Evolutionary conservation across 2,888 invertebrate genomes (phyloP), one percentile per base, ranked within the genome.

Genomic region (Trichopoda pennipes): DNA sequence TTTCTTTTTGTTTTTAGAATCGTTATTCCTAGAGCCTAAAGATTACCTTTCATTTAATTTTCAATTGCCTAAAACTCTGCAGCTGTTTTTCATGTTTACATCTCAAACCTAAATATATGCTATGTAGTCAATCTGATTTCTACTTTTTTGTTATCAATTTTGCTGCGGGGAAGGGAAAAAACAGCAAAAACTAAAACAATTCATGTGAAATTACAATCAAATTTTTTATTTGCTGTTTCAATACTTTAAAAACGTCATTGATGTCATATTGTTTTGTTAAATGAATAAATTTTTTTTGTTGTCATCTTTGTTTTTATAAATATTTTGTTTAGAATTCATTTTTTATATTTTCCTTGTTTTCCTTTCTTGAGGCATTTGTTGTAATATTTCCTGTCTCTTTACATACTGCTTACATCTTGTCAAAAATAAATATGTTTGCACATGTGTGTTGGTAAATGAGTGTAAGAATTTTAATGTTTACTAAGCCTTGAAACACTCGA

Each of bases 121-220:
- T 51, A 23, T 35, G 70, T 78, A 53, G 69, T 70, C 70, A 63
- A 64, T 49, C n/a, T 7, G n/a, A 9, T 47, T 47, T 38, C 3
- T 12, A 12, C 32, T 66, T 55, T 61, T 49, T 17, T 53, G 61
- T 63, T 61, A 23, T 35, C 72, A 28, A 42, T 58, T 28, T 9
- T 17, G 32, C 69, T 19, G 35, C 47, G 19, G 23, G 38, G 12
- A 38, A 12, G 17, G 51, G 32, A 49, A 0, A 47, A 47, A 47
- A 68, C 16, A 66, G 19, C 61, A 49, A 74, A 87, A 88, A 86
- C 87, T 87, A 87, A 89, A 89, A 85, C 87, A 88, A 88, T 88
- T 89, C 89, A 89, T 86, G 89, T 87, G 89, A 87, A 90, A 89
- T 89, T 87, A 88, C 87, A 89, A 90, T 89, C 89, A 89, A 90